Percentiles rank a stretch among this genome's conserved stretches.
Conservation (phyloP, 2,113 vertebrate species). For the Ardeotis arabs region DNA sequence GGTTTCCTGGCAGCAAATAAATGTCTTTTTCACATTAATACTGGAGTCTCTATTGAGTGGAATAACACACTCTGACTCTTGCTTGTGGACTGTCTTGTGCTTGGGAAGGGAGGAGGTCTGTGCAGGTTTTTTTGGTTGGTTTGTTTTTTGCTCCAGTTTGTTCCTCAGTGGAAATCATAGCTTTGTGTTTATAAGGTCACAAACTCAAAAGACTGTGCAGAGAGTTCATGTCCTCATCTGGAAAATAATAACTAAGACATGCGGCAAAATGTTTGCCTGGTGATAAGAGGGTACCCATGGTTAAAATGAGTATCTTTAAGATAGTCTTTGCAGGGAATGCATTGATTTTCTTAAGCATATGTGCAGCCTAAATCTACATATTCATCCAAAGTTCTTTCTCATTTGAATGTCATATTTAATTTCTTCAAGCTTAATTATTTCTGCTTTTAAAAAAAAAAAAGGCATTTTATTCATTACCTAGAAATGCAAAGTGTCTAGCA, state of each 20-base stretch:
- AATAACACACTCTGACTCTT: neutral
- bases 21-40: neutral
- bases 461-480: slow-evolving; percentile 56
- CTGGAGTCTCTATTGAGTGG: neutral
- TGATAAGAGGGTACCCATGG: neutral
- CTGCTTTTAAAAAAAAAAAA: neutral
- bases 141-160: neutral
- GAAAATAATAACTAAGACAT: neutral
- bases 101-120: neutral
- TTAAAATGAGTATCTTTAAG: neutral
- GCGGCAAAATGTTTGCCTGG: neutral
- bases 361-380: slow-evolving; percentile 10
- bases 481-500: slow-evolving; percentile 13
- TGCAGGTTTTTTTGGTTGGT: neutral
- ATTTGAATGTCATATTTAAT: slow-evolving; percentile 58
- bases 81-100: neutral
- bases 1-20: neutral
- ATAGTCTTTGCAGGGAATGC: neutral
- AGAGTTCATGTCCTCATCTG: neutral
- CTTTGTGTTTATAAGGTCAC: neutral
- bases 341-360: neutral
- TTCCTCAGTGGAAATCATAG: neutral
- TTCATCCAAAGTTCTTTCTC: slow-evolving; percentile 32
- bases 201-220: neutral
- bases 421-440: slow-evolving; percentile 61